These are phyloP conservation scores for Neolamprologus brichardi DNA, from an alignment of 2,113 vertebrate species.

Conservation along the genomic window DNA sequence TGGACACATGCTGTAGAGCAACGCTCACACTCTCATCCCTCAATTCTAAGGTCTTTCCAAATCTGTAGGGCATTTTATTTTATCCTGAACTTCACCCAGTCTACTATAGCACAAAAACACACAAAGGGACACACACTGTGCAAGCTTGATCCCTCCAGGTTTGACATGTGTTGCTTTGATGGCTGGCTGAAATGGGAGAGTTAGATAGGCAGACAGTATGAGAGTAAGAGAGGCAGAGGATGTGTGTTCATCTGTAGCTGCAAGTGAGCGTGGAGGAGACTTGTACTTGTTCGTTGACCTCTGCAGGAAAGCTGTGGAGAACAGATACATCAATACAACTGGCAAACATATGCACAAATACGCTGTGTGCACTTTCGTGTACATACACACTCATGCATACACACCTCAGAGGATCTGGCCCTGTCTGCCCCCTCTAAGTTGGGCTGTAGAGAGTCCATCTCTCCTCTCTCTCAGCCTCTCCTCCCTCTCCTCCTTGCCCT, in stretches of 20 bases:
- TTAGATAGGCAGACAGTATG: conserved; percentile 1
- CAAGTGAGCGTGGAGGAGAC: conserved; percentile 39
- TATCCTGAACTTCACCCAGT: neutral
- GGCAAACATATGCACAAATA: conserved; percentile 55
- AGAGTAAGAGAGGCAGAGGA: conserved; percentile 15
- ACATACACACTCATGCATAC: conserved; percentile 4
- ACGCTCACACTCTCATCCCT: conserved; percentile 15
- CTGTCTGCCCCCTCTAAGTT: conserved; percentile 67
- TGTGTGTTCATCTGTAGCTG: conserved; percentile 39
- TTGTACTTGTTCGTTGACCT: conserved; percentile 63
- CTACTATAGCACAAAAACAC: neutral
- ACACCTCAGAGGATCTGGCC: conserved; percentile 65
- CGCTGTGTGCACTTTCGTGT: neutral
- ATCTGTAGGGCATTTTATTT: conserved; percentile 10
- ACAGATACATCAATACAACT: conserved; percentile 64
- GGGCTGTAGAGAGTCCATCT: conserved; percentile 57
- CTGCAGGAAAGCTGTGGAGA: conserved; percentile 56
- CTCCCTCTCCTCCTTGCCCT: conserved; percentile 61
- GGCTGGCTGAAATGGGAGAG: conserved; percentile 9
- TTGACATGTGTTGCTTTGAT: conserved; percentile 55
- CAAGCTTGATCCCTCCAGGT: neutral
- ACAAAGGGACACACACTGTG: neutral
- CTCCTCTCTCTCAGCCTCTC: conserved; percentile 41
- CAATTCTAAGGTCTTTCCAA: neutral
- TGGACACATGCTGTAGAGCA: conserved; percentile 8